Base-by-base conservation (phyloP, 2,888 invertebrate genomes). In the Trachelus iudaicus region DNA sequence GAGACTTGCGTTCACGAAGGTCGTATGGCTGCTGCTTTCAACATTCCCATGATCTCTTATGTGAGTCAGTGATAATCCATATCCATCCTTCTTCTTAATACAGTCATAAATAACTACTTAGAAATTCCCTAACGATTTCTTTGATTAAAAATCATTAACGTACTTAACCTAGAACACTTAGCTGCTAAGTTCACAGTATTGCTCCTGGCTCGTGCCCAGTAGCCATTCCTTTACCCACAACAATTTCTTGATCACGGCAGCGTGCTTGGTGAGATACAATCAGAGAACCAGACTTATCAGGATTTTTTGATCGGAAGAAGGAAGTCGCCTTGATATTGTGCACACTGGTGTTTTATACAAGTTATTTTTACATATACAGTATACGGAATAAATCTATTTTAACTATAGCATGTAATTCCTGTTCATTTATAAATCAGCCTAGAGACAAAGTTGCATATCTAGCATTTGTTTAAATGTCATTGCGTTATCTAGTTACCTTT, bases 31-130 rank as follows among this genome's bases (percentile, higher is more conserved):
- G 96, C 98, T 1, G 96, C 98, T 71, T 98, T 98, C 92, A 98
- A 98, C 92, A 93, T 98, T 75, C 98, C 98, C 9, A 98, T 98
- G 98, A 96, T 98, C 89, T 98, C 98, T 84, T 98, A 98, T 90
- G 98, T 98, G 92, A 96, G 97, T 95, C 68, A 68, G 69, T 35
- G 31, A 69, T 34, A 30, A n/a, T 34, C 13, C 34, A 34, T 73
- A 15, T 31, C 73, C 13, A 75, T n/a, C 15, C 11, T 37, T 15
- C 35, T 68, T 69, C 13, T 35, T 15, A 4, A 11, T 4, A 73
- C 33, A 34, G 3, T 76, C 11, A 37, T 34, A 11, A 31, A n/a
- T 37, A 37, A 34, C 34, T 40, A 56, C 30, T 34, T 34, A 56
- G 11, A 73, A 30, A 56, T 76, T 40, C 34, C n/a, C 73, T 31